Conservation (phyloP, 35 echinoderm and acorn worm genomes). For the Anneissia japonica region DNA sequence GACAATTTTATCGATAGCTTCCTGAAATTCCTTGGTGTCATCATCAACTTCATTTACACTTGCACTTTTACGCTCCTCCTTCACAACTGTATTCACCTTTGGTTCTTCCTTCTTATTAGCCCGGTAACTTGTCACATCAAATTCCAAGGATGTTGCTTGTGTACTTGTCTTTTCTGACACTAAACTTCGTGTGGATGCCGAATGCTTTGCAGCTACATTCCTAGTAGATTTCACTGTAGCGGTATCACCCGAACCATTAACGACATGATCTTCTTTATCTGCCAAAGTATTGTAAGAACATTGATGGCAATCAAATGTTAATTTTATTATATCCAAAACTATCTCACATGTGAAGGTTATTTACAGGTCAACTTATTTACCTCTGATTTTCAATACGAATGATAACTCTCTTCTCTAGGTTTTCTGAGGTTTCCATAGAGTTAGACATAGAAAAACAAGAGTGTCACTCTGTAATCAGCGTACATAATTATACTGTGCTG, state of each 20-base stretch:
- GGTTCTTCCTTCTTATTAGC: slow-evolving; percentile 30
- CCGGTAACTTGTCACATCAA: slow-evolving; percentile 61
- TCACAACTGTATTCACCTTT: background rate
- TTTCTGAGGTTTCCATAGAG: too few relatives aligned
- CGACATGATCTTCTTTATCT: background rate
- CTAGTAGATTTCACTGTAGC: background rate
- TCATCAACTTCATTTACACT: background rate
- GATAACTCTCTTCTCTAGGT: too few relatives aligned
- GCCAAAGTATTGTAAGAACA: too few relatives aligned
- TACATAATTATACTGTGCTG: too few relatives aligned
- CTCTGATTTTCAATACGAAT: too few relatives aligned
- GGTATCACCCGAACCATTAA: background rate
- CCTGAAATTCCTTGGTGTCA: slow-evolving; percentile 15
- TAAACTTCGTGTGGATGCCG: background rate
- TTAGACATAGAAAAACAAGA: too few relatives aligned
- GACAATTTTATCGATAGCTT: slow-evolving; percentile 45
- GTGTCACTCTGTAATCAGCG: too few relatives aligned
- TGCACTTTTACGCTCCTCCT: background rate
- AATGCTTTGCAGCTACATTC: background rate
- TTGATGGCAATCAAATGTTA: too few relatives aligned
- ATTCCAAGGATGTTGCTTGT: slow-evolving; percentile 8
- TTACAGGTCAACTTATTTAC: too few relatives aligned
- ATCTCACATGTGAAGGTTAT: too few relatives aligned
- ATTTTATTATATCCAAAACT: too few relatives aligned
- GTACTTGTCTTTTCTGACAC: background rate